phyloP scores from a whole-genome alignment of 2,113 vertebrate genomes.

The Spizaetus ornatus region DNA sequence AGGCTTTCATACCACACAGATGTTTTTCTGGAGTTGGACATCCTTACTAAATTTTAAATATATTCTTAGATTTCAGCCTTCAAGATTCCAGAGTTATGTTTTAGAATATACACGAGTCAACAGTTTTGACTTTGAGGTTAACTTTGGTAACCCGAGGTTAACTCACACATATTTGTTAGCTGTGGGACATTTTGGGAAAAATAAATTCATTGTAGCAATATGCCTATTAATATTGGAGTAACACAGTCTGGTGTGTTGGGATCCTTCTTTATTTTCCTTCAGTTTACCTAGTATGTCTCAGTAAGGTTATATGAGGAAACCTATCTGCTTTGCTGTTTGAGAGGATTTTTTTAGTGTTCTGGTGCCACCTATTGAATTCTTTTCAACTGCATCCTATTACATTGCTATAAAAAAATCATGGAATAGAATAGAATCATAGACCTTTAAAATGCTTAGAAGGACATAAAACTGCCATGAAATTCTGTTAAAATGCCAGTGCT shows the following conservation, averaged over 20 bases:
- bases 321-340: background rate
- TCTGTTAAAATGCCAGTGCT: background rate
- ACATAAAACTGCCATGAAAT: background rate
- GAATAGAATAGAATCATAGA: background rate
- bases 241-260: background rate
- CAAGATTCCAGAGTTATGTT: background rate
- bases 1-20: background rate
- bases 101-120: slow-evolving; percentile 1
- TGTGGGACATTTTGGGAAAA: background rate
- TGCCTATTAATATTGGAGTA: background rate
- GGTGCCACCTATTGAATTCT: slow-evolving; percentile 73
- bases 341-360: slow-evolving; percentile 52
- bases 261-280: slow-evolving; percentile 13
- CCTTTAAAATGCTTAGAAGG: background rate
- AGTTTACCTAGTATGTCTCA: background rate
- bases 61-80: slow-evolving; percentile 15
- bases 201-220: slow-evolving; percentile 1
- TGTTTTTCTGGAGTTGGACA: background rate
- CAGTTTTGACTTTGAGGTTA: slow-evolving; percentile 11
- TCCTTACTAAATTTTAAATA: background rate
- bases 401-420: background rate
- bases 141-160: background rate
- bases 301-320: background rate
- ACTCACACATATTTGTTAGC: background rate
- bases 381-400: background rate